Evolutionary conservation across 2,113 vertebrate genomes (phyloP), one percentile per base, ranked within the genome.

Genomic region (Chionomys nivalis): DNA sequence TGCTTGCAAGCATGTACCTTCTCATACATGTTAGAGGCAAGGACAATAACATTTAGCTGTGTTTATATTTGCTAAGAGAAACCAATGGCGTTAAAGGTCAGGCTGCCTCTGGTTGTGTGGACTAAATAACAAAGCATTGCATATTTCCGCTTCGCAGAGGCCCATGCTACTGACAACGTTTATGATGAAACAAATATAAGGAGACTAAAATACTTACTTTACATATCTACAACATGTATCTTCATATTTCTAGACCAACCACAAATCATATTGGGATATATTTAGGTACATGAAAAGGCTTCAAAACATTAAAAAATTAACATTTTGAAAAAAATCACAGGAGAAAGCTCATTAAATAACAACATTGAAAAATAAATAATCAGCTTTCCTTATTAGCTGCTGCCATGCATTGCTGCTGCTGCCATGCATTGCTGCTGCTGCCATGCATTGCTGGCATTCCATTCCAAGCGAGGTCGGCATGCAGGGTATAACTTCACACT

Each of bases 161-260:
- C 47, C 91, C 96, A 97, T 77, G 94, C 89, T 97, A 96, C 85
- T 91, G 91, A 97, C 90, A 94, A 77, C 85, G 87, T 96, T 97
- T 93, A 96, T 97, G 96, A 94, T 97, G 90, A 97, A 98, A 98
- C 82, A 79, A 86, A 97, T 98, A 91, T 93, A 97, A 98, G 94
- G 97, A 98, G 94, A 92, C 97, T 98, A 98, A 98, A 96, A 98
- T 97, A 94, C 97, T 98, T 99, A 99, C 99, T 99, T 99, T 99
- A 99, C 99, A 99, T 98, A 99, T 99, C 98, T 99, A 99, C 99
- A 99, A 98, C 98, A 98, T 94, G 98, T 97, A 97, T 98, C 98
- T 94, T 98, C 85, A 82, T 96, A 94, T 92, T 95, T 94, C 98
- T 98, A 98, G 97, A 98, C 98, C 98, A 99, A 98, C 97, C 98